Percentiles rank a stretch among this genome's conserved stretches.
These are phyloP conservation scores for Drosophila pallidifrons DNA, from an alignment of 1,140 invertebrate genomes.

Conservation along the genomic window DNA sequence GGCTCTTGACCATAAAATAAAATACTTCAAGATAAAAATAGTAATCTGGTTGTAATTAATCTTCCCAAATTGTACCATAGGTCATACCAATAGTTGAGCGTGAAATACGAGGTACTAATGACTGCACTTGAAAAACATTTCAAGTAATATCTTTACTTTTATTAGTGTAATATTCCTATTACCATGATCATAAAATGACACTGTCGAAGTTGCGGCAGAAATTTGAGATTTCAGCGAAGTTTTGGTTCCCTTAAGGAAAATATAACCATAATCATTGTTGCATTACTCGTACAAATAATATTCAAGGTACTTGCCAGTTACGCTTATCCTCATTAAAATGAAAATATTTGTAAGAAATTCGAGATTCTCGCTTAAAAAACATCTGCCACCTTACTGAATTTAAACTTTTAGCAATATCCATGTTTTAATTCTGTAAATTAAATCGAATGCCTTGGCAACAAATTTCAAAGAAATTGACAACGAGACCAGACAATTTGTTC, in stretches of 20 bases:
- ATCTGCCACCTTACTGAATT: neutral
- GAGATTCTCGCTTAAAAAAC: neutral
- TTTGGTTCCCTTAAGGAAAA: neutral
- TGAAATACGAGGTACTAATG: too few relatives aligned
- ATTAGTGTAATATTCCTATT: too few relatives aligned
- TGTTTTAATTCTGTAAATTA: constrained; percentile 17
- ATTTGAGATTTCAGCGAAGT: neutral
- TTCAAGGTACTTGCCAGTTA: neutral
- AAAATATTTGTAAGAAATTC: neutral
- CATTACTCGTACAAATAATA: too few relatives aligned
- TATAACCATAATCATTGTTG: neutral
- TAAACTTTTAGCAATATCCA: constrained; percentile 15
- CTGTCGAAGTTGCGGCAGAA: too few relatives aligned
- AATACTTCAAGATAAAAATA: neutral
- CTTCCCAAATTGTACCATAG: neutral
- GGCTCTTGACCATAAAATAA: neutral
- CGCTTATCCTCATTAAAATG: neutral
- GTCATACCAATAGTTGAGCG: neutral
- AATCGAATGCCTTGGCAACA: constrained; percentile 15
- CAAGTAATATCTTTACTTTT: too few relatives aligned
- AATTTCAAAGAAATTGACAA: constrained; percentile 10
- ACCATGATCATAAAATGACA: too few relatives aligned
- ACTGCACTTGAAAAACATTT: too few relatives aligned
- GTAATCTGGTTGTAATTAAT: constrained; percentile 1
- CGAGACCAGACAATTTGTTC: constrained; percentile 11